Evolutionary conservation across 2,113 vertebrate species (phyloP).

Genomic region (Uria aalge): DNA sequence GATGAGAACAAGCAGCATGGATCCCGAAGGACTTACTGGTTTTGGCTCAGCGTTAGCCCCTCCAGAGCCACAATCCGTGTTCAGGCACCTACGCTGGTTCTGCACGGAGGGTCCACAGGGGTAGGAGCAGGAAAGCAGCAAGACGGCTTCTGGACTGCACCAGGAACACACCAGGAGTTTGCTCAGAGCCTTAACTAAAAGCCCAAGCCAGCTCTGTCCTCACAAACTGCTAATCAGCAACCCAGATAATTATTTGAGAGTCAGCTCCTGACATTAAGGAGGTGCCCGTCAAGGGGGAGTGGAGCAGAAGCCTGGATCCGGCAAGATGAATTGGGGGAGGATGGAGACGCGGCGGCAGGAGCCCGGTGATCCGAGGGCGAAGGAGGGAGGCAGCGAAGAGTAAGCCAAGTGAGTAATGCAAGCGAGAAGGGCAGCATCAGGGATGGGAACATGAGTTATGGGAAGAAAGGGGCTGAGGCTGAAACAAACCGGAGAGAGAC

Average conservation of each 20-base stretch:
- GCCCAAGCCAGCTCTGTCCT: not conserved
- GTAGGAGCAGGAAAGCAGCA: not conserved
- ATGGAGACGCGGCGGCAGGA: not conserved
- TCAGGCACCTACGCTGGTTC: not conserved
- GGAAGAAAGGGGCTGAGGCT: not conserved
- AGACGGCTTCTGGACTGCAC: not conserved
- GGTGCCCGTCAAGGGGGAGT: not conserved
- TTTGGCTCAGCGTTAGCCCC: not conserved
- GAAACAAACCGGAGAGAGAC: not conserved
- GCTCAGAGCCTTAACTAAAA: not conserved
- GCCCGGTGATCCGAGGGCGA: rapidly evolving
- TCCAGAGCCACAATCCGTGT: not conserved
- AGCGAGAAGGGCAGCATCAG: not conserved
- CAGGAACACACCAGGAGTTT: not conserved
- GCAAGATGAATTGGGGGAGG: not conserved
- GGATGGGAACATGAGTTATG: not conserved
- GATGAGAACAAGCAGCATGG: not conserved
- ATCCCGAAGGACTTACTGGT: not conserved
- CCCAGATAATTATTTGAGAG: constrained; percentile 12
- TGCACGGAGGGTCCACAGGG: not conserved
- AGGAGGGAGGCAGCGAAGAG: not conserved
- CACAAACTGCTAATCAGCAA: constrained; percentile 10
- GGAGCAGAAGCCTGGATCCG: not conserved
- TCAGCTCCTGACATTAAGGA: not conserved
- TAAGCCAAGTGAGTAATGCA: not conserved